A percentile compares a stretch with the other conserved stretches of the same genome.
phyloP scores from a whole-genome alignment of 1,140 invertebrate species.

The Papilio polyxenes region DNA sequence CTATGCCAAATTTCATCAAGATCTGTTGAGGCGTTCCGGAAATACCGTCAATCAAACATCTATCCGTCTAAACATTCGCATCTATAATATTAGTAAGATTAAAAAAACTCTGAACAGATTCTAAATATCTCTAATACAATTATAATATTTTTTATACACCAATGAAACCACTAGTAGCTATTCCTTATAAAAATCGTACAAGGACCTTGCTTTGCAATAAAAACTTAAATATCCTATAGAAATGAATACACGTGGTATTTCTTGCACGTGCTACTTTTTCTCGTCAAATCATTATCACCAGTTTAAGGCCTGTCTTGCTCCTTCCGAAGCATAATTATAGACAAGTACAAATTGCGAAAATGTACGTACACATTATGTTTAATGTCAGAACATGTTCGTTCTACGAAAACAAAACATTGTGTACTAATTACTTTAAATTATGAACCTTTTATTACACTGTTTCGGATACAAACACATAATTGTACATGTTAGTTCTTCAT shows the following conservation, averaged over 20 bases:
- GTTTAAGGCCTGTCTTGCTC: not conserved
- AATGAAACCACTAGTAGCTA: not conserved
- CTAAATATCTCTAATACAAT: too few species aligned
- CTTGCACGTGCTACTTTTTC: not conserved
- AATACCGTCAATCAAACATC: too few species aligned
- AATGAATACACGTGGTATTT: constrained; percentile 1
- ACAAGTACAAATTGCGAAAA: not conserved
- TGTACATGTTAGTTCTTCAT: not conserved
- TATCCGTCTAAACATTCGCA: too few species aligned
- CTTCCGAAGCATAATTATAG: constrained; percentile 12
- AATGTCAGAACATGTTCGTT: not conserved
- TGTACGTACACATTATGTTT: not conserved
- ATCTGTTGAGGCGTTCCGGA: too few species aligned
- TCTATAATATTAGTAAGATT: too few species aligned
- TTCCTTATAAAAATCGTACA: not conserved
- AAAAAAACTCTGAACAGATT: not conserved
- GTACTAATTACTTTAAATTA: not conserved
- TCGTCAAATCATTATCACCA: not conserved
- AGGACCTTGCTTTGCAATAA: not conserved
- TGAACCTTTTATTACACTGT: not conserved
- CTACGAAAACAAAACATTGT: not conserved
- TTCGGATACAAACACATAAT: not conserved
- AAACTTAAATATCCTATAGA: not conserved
- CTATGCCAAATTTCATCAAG: too few species aligned
- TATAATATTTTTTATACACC: not conserved